Percentiles rank a stretch among this genome's conserved stretches.
Evolutionary conservation across 1,140 invertebrate genomes (phyloP).

Genomic region (Oncopeltus fasciatus): DNA sequence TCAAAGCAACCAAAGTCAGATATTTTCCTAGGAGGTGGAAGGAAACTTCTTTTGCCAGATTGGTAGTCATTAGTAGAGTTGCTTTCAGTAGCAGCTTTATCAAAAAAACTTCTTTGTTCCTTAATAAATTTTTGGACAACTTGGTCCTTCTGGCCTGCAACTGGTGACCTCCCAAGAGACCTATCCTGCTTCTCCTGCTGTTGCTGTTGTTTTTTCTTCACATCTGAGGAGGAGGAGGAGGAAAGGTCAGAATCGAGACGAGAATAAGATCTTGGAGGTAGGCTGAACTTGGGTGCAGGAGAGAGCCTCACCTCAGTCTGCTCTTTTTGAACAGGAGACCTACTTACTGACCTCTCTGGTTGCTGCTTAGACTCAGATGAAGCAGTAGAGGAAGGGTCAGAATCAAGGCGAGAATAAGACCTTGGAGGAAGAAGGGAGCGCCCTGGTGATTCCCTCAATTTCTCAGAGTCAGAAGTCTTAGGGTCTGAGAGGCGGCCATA

Average conservation of each 20-base stretch:
- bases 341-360: not conserved
- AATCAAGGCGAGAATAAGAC: slow-evolving; percentile 15
- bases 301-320: not conserved
- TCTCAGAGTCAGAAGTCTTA: slow-evolving; percentile 3
- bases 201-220: not conserved
- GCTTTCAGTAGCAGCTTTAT: slow-evolving; percentile 3
- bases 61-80: slow-evolving; percentile 15
- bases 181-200: not conserved
- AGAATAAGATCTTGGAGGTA: slow-evolving; percentile 16
- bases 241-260: slow-evolving; percentile 5
- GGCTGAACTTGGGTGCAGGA: not conserved
- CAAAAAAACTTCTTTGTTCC: too few species aligned
- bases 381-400: too few species aligned
- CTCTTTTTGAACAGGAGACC: not conserved
- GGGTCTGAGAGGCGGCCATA: slow-evolving; percentile 25
- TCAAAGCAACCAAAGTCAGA: slow-evolving; percentile 24
- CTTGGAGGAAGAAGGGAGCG: slow-evolving; percentile 9
- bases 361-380: not conserved
- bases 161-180: not conserved
- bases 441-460: slow-evolving; percentile 4
- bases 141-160: slow-evolving; percentile 12
- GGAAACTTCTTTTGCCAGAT: slow-evolving; percentile 17
- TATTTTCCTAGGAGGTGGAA: slow-evolving; percentile 25
- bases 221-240: not conserved
- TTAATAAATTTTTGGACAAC: slow-evolving; percentile 16